Conservation (phyloP, 37 sponge, comb jelly and placozoan species). For the Halichondria panicea region DNA sequence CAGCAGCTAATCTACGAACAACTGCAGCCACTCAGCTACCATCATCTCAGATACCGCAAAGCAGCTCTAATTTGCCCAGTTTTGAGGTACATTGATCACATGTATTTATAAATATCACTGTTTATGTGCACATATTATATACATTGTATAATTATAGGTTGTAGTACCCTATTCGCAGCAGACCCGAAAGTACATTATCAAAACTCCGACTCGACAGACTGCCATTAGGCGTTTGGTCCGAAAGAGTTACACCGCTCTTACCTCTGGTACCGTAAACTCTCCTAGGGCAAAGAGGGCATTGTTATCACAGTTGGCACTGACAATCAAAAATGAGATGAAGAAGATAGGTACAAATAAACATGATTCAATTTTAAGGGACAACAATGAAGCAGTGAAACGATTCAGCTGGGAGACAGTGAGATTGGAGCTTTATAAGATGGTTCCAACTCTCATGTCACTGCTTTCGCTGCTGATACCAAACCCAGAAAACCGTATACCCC, state of each 20-base stretch:
- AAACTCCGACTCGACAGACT: too few relatives aligned
- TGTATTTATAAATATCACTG: too few relatives aligned
- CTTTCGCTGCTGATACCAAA: background rate
- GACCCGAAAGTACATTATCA: too few relatives aligned
- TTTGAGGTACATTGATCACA: constrained; percentile 1
- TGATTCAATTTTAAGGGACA: constrained; percentile 11
- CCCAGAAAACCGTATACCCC: background rate
- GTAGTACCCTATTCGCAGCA: too few relatives aligned
- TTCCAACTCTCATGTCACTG: constrained; percentile 17
- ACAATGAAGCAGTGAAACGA: background rate
- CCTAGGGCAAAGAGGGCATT: background rate
- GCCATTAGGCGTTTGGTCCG: constrained; percentile 21
- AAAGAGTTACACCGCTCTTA: background rate
- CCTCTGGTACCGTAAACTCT: background rate
- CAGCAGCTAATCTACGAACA: too few relatives aligned
- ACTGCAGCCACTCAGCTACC: too few relatives aligned
- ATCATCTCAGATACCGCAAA: background rate
- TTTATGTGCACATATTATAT: too few relatives aligned
- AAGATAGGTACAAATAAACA: background rate
- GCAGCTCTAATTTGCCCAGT: background rate
- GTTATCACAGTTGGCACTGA: background rate
- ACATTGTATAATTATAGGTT: constrained; percentile 11
- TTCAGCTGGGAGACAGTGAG: constrained; percentile 30
- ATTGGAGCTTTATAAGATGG: constrained; percentile 1
- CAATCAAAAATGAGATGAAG: constrained; percentile 32